Evolutionary conservation across 2,888 invertebrate genomes (phyloP).

Genomic region (Dendrolimus houi): DNA sequence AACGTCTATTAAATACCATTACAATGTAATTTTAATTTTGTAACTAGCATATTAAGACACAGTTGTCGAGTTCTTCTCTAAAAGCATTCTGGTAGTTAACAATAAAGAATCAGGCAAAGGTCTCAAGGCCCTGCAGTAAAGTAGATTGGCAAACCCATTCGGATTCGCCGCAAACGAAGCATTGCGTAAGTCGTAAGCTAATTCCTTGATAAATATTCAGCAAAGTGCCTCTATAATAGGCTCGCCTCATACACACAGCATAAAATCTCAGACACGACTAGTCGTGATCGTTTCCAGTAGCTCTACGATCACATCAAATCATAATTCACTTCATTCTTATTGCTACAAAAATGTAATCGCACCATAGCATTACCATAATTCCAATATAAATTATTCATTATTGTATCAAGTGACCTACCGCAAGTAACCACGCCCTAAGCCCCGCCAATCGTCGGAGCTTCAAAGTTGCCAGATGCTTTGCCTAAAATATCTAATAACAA

Average conservation of each 20-base stretch:
- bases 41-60: too few relatives aligned
- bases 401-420: slow-evolving; percentile 29
- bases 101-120: neutral
- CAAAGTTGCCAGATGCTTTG: neutral
- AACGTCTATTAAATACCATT: too few relatives aligned
- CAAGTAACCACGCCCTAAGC: slow-evolving; percentile 21
- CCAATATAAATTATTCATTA: slow-evolving; percentile 40
- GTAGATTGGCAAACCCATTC: neutral
- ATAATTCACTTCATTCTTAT: neutral
- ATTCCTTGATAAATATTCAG: neutral
- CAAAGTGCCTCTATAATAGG: neutral
- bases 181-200: neutral
- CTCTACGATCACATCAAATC: neutral
- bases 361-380: slow-evolving; percentile 30
- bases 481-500: too few relatives aligned
- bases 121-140: neutral
- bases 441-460: slow-evolving; percentile 21
- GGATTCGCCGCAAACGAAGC: neutral
- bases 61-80: too few relatives aligned
- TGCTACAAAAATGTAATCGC: neutral
- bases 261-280: neutral
- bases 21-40: too few relatives aligned
- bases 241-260: neutral
- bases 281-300: neutral
- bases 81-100: too few relatives aligned